Evolutionary conservation across 1,140 invertebrate species (phyloP).

Genomic region (Brachionus angularis): DNA sequence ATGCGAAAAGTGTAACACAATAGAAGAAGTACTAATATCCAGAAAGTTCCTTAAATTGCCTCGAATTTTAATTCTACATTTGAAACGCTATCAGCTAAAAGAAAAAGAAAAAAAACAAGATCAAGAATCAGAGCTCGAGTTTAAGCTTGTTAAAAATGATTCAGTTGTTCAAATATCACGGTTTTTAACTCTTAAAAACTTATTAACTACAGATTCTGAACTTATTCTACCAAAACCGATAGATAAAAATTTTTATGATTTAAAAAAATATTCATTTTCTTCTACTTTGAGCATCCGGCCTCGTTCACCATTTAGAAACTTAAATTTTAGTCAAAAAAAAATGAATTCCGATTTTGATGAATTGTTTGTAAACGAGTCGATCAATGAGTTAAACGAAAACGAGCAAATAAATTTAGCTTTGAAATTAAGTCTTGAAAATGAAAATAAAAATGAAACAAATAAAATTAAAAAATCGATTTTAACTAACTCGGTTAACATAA

Average conservation of each 20-base stretch:
- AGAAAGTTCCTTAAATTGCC: conserved; percentile 51
- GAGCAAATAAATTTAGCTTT: not conserved
- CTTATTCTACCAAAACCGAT: not conserved
- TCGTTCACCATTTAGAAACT: not conserved
- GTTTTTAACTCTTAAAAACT: not conserved
- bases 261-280: too few relatives aligned
- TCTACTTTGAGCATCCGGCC: not conserved
- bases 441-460: too few relatives aligned
- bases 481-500: too few relatives aligned
- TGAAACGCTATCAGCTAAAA: conserved; percentile 52
- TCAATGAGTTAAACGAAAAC: not conserved
- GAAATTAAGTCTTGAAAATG: not conserved
- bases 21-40: conserved; percentile 47
- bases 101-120: conserved; percentile 45
- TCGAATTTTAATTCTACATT: conserved; percentile 52
- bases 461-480: too few relatives aligned
- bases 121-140: conserved; percentile 47
- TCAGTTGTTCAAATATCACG: conserved; percentile 15
- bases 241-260: not conserved
- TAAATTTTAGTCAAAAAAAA: too few relatives aligned
- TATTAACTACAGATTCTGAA: not conserved
- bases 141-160: conserved; percentile 44
- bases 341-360: too few relatives aligned
- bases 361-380: too few relatives aligned
- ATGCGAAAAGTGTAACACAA: conserved; percentile 52